Base-by-base conservation (phyloP, 2,113 vertebrate species). In the Choloepus hoffmanni region DNA sequence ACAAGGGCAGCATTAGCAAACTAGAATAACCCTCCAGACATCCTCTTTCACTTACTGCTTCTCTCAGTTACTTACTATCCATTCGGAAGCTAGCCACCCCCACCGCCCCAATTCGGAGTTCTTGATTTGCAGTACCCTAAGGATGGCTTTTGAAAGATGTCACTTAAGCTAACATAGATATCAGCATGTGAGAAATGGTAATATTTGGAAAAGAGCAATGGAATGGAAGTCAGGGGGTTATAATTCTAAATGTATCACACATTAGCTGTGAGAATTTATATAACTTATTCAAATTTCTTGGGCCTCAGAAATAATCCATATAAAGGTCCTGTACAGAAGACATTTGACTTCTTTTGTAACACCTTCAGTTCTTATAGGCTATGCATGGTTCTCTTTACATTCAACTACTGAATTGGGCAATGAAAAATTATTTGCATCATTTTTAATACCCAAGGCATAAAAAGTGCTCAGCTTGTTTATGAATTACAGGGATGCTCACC, bases 381-480 rank as follows among this genome's bases (percentile, higher is more conserved):
- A 23, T 23, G 11, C 36, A 8, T n/a, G 3, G 7, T n/a, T 76
- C 45, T 83, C n/a, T 65, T 28, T 92, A 33, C 14, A 70, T 24
- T 74, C 45, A 55, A 63, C 36, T n/a, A 85, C 19, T 58, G 13
- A 92, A 88, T 58, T 68, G 24, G 55, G 79, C 84, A 90, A 95
- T 36, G 45, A 82, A 36, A 78, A 85, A n/a, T 36, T 85, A 78
- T 72, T 55, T 65, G 23, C 5, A 72, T 15, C 28, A 48, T 72
- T 93, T 72, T 78, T 89, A 84, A 72, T 40, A 16, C 30, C 11
- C 10, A 43, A 84, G 16, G 40, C 16, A 77, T 78, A 92, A 72
- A 50, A 23, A 70, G 15, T 50, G 76, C 63, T 67, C 28, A 53
- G 23, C 45, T 33, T 85, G 16, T 63, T 79, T 33, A 78, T 48